Evolutionary conservation across 1,140 invertebrate genomes (phyloP), one percentile per base, ranked within the genome.

Genomic region (Psilanteris sp.): DNA sequence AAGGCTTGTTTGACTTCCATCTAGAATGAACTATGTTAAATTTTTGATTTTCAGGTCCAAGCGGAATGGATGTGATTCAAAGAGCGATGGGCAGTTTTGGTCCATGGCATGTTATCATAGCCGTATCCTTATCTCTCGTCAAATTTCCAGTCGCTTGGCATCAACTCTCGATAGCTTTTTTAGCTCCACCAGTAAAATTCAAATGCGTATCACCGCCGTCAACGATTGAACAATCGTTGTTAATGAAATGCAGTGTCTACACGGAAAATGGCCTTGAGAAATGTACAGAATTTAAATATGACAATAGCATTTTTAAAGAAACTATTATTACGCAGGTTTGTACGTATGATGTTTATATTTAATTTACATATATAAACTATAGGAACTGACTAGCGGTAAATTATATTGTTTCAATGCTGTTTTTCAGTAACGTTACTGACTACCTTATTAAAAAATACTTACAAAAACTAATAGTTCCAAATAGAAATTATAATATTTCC

Each of bases 61-160:
- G 13, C 7, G 15, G 73, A 3, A 8, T 85, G 36, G 87, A 88
- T 9, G 44, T 77, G 0, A 41, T 89, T 10, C 86, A 88, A 46
- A 77, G 87, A 13, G 88, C 89, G 2, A 88, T 92, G 81, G 91
- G 91, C 0, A 86, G 88, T 10, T 91, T 91, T 80, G 91, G 91
- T 2, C 80, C 77, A 5, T 92, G 91, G 87, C 91, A 92, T 72
- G 88, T 90, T 32, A 79, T 89, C 62, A 91, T 94, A 18, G 91
- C 92, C 4, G 75, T 93, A 5, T 82, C 94, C 4, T 82, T 94
- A 24, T 91, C 91, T 1, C 77, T 94, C 0, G 88, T 92, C 1
- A 92, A 92, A 48, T 90, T 92, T 68, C 92, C 93, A 0, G 91
- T 92, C 0, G 91, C 92, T 15, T 93, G 92, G 89, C 91, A 93